A percentile compares a stretch with the other conserved stretches of the same genome.
Evolutionary conservation across 1,140 invertebrate genomes (phyloP).

Genomic region (Caenorhabditis brenneri): DNA sequence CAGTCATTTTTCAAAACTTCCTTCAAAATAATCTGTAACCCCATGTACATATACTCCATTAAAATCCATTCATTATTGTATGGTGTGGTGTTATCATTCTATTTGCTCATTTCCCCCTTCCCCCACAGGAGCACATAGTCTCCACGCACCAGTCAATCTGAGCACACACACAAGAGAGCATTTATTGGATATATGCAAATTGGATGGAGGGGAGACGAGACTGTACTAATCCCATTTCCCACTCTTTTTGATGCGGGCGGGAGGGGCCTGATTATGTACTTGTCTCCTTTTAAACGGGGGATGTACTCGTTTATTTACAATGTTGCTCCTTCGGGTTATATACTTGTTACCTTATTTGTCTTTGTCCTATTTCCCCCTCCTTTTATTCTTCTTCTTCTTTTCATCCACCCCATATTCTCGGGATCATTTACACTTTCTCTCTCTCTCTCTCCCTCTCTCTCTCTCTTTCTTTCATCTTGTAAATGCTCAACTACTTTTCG

Average conservation of each 20-base stretch:
- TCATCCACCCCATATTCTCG: not conserved
- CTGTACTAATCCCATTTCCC: constrained; percentile 19
- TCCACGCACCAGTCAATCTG: constrained; percentile 37
- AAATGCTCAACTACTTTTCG: not conserved
- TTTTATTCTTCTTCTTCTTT: too few relatives aligned
- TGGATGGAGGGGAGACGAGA: too few relatives aligned
- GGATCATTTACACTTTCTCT: not conserved
- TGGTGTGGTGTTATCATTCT: not conserved
- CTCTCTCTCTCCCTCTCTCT: not conserved
- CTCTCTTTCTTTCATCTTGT: constrained; percentile 2
- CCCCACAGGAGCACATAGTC: constrained; percentile 9
- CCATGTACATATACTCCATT: too few relatives aligned
- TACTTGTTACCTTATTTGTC: constrained; percentile 42
- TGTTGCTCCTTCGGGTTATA: not conserved
- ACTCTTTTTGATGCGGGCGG: too few relatives aligned
- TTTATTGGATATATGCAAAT: constrained; percentile 41
- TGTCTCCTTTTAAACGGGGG: not conserved
- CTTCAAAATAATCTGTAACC: too few relatives aligned
- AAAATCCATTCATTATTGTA: too few relatives aligned
- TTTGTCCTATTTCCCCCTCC: too few relatives aligned
- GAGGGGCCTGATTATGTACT: not conserved
- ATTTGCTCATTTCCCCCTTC: not conserved
- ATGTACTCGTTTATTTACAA: not conserved
- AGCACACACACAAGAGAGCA: too few relatives aligned
- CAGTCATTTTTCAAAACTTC: too few relatives aligned